A percentile compares a stretch with the other conserved stretches of the same genome.
Conservation (phyloP, 1,140 invertebrate genomes). For the Trichoplusia ni region DNA sequence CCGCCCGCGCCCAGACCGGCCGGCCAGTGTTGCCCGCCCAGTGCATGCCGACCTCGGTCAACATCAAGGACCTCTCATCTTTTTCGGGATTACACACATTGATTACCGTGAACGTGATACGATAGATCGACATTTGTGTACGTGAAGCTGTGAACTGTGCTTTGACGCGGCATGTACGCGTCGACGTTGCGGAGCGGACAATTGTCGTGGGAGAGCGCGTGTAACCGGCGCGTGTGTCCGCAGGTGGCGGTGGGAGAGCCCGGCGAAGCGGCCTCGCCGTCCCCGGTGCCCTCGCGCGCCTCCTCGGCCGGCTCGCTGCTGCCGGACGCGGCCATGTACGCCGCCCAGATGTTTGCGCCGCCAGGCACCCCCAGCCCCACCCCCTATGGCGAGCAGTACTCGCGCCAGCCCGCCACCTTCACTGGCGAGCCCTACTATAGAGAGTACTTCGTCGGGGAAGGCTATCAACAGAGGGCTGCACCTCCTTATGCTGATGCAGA, state of each 20-base stretch:
- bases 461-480: conserved; percentile 74
- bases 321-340: conserved; percentile 79
- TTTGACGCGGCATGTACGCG: conserved; percentile 77
- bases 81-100: conserved; percentile 49
- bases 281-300: conserved; percentile 75
- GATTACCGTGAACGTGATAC: conserved; percentile 63
- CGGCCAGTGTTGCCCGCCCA: conserved; percentile 67
- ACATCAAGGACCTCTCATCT: conserved; percentile 43
- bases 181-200: conserved; percentile 76
- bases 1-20: conserved; percentile 74
- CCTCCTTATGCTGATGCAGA: conserved; percentile 73
- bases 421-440: conserved; percentile 77
- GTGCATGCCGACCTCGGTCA: conserved; percentile 45
- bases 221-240: conserved; percentile 80
- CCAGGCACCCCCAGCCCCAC: conserved; percentile 78
- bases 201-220: conserved; percentile 79
- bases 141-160: conserved; percentile 76
- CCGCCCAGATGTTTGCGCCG: conserved; percentile 79
- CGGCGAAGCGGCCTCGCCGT: conserved; percentile 75
- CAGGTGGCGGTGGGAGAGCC: conserved; percentile 77
- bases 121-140: conserved; percentile 63
- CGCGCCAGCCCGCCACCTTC: conserved; percentile 67
- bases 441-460: conserved; percentile 76
- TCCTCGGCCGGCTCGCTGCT: conserved; percentile 77
- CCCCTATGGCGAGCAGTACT: conserved; percentile 76